phyloP scores from a whole-genome alignment of 2,797 vertebrate species.

The Dryobates pubescens region DNA sequence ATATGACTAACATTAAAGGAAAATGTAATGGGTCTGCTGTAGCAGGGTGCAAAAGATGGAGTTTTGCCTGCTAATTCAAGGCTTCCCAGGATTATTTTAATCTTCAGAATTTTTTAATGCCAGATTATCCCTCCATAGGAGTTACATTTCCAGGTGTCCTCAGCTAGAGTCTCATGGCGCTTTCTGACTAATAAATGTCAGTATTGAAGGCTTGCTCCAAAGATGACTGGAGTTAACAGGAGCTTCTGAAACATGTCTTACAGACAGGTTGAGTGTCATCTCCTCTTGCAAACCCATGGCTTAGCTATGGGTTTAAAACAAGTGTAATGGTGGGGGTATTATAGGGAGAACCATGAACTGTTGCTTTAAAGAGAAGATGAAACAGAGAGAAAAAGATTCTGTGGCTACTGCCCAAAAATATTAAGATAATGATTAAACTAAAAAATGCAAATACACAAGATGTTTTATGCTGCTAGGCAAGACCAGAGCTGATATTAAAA shows the following conservation, averaged over 20 bases:
- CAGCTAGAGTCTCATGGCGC: neutral
- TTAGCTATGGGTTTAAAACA: neutral
- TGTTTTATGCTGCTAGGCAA: conserved; percentile 75
- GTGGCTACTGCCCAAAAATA: conserved; percentile 76
- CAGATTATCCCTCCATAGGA: neutral
- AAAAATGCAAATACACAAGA: conserved; percentile 80
- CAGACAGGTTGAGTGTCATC: neutral
- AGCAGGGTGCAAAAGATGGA: neutral
- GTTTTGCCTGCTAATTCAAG: neutral
- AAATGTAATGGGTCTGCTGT: neutral
- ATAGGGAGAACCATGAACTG: neutral
- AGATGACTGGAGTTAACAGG: neutral
- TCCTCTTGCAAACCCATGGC: neutral
- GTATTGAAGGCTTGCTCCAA: neutral
- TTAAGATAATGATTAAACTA: conserved; percentile 78
- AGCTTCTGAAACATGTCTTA: neutral
- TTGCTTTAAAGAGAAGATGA: conserved; percentile 44
- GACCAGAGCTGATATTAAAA: conserved; percentile 66
- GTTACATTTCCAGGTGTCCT: conserved; percentile 13
- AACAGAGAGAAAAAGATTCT: conserved; percentile 59
- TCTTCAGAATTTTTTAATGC: neutral
- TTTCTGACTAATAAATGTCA: neutral
- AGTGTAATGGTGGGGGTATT: rapidly evolving
- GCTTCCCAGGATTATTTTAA: conserved; percentile 15
- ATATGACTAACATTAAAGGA: neutral